A percentile compares a stretch with the other conserved stretches of the same genome.
phyloP scores from a whole-genome alignment of 2,888 invertebrate genomes.

The Atherix ibis region DNA sequence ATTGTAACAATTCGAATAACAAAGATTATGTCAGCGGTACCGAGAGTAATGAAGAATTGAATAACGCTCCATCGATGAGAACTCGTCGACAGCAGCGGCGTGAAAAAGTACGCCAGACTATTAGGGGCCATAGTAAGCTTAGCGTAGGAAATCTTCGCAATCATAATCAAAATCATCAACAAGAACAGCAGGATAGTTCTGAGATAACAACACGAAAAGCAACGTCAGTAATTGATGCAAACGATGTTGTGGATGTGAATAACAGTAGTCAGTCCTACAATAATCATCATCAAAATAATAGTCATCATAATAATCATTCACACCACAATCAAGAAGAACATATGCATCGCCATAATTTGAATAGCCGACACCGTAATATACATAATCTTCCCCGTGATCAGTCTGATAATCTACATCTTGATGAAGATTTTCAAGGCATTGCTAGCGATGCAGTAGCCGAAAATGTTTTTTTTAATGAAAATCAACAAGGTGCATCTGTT shows the following conservation, averaged over 20 bases:
- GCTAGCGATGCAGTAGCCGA: slow-evolving; percentile 31
- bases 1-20: not conserved
- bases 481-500: slow-evolving; percentile 25
- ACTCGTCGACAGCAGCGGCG: slow-evolving; percentile 8
- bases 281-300: not conserved
- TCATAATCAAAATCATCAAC: not conserved
- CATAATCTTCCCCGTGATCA: not conserved
- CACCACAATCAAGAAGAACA: slow-evolving; percentile 2
- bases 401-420: not conserved
- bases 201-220: not conserved
- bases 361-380: not conserved
- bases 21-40: not conserved
- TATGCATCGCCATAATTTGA: slow-evolving; percentile 1
- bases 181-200: not conserved
- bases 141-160: not conserved
- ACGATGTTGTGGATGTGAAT: not conserved
- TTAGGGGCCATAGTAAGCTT: not conserved
- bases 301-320: slow-evolving; percentile 4
- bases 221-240: not conserved
- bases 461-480: slow-evolving; percentile 31
- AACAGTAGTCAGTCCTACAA: not conserved
- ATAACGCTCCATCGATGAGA: slow-evolving; percentile 6
- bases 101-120: slow-evolving; percentile 6
- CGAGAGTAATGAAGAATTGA: slow-evolving; percentile 2
- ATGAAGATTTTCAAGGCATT: slow-evolving; percentile 13